phyloP scores from a whole-genome alignment of 2,888 invertebrate species.

The Drosophila borealis region DNA sequence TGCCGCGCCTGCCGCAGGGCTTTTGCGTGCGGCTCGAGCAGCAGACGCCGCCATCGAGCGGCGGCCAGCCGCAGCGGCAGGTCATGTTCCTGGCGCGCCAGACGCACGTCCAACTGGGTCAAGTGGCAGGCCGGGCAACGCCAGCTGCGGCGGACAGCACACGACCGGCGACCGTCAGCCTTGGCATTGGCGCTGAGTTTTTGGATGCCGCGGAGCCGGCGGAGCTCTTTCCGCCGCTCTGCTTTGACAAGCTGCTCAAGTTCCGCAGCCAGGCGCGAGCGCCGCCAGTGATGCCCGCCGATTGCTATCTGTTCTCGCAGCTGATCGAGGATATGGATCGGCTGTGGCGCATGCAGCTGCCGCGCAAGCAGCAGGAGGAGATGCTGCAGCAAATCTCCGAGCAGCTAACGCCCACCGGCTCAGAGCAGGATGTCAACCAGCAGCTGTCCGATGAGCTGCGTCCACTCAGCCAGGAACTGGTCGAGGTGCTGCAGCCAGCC shows the following conservation, averaged over 20 bases:
- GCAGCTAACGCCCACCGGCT: constrained; percentile 65
- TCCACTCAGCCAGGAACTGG: constrained; percentile 61
- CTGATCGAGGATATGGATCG: constrained; percentile 84
- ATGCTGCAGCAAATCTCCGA: constrained; percentile 79
- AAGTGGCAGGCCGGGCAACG: not conserved
- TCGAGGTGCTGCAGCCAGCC: constrained; percentile 65
- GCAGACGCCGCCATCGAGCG: constrained; percentile 44
- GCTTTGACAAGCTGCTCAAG: constrained; percentile 80
- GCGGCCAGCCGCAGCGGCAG: constrained; percentile 33
- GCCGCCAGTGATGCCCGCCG: constrained; percentile 11
- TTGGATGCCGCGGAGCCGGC: constrained; percentile 80
- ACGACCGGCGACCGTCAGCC: not conserved
- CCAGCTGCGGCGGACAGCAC: not conserved
- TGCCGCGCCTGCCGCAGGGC: constrained; percentile 84
- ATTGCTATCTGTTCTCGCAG: constrained; percentile 81
- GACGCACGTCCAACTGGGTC: constrained; percentile 57
- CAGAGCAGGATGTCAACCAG: constrained; percentile 44
- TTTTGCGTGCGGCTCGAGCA: constrained; percentile 81
- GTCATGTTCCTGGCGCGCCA: constrained; percentile 78
- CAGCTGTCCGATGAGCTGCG: constrained; percentile 40
- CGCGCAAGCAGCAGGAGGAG: constrained; percentile 72
- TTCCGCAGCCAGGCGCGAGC: constrained; percentile 60
- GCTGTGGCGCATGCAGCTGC: constrained; percentile 79
- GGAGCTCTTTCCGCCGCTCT: constrained; percentile 78
- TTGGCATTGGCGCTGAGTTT: constrained; percentile 74